Evolutionary conservation across 2,113 vertebrate genomes (phyloP).

Genomic region (Cheirogaleus medius): DNA sequence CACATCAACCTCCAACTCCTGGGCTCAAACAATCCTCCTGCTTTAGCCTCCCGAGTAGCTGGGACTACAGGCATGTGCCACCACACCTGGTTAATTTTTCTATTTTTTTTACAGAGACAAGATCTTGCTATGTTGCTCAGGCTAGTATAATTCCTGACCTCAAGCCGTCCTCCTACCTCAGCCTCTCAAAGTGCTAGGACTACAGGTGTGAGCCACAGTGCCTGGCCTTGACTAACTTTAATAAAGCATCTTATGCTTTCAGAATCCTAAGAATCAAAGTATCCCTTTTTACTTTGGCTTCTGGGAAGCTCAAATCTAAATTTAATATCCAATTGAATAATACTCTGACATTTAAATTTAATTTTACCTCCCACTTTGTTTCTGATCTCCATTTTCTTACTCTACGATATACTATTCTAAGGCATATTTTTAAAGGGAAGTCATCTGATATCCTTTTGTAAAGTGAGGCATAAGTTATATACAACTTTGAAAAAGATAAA

Average conservation of each 20-base stretch:
- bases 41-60: too few species aligned
- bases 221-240: background rate
- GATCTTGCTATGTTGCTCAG: too few species aligned
- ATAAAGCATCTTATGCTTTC: background rate
- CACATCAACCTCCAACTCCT: too few species aligned
- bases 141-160: too few species aligned
- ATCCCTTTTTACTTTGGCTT: background rate
- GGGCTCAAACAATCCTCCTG: too few species aligned
- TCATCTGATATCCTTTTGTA: background rate
- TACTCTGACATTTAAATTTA: background rate
- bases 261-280: background rate
- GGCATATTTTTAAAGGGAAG: background rate
- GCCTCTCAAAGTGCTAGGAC: too few species aligned
- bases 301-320: background rate
- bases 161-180: too few species aligned
- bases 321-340: background rate
- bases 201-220: too few species aligned
- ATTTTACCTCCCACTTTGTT: background rate
- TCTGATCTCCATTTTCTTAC: background rate
- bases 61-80: too few species aligned
- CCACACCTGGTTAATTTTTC: too few species aligned
- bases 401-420: background rate
- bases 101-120: too few species aligned
- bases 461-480: background rate
- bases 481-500: background rate